Evolutionary conservation across 2,888 invertebrate species (phyloP), one percentile per base, ranked within the genome.

Genomic region (Boloria euphrosyne): DNA sequence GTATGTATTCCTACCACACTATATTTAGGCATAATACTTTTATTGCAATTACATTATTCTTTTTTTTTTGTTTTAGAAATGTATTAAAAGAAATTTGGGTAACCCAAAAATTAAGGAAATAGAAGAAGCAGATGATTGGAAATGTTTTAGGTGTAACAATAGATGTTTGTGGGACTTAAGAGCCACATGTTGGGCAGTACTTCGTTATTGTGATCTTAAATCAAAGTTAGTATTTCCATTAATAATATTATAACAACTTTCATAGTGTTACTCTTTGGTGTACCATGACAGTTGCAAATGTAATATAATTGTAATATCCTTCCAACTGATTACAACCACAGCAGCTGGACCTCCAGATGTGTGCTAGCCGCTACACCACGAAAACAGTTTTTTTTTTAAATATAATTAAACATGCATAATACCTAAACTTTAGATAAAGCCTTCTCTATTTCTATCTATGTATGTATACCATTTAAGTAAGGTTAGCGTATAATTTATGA

Each of bases 111-210:
- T 96, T 31, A 94, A 93, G 62, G 94, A 95, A 80, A 96, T 96
- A 73, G 95, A 95, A 79, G 94, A 94, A 66, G 95, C 95, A 73
- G 96, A 96, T 80, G 95, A 95, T 76, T 96, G 96, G 96, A 94
- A 94, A 78, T 96, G 96, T 83, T 96, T 96, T 75, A 94, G 94
- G 55, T 96, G 96, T 79, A 94, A 94, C 74, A 93, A 95, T 0
- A 93, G 89, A 67, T 94, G 95, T 77, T 80, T 96, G 43, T 95
- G 93, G 89, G 93, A 94, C 31, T 81, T 94, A 17, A 92, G 96
- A 44, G 95, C 95, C n/a, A 85, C 93, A 44, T 95, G 95, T 77
- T 95, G 95, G 93, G 96, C 96, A 49, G 87, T 96, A 10, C 88
- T 95, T 70, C 94, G 95, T 67, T 96, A 94, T 80, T 94, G 95